Evolutionary conservation across 2,888 invertebrate species (phyloP), one percentile per base, ranked within the genome.

Genomic region (Drosophila hamatofila): DNA sequence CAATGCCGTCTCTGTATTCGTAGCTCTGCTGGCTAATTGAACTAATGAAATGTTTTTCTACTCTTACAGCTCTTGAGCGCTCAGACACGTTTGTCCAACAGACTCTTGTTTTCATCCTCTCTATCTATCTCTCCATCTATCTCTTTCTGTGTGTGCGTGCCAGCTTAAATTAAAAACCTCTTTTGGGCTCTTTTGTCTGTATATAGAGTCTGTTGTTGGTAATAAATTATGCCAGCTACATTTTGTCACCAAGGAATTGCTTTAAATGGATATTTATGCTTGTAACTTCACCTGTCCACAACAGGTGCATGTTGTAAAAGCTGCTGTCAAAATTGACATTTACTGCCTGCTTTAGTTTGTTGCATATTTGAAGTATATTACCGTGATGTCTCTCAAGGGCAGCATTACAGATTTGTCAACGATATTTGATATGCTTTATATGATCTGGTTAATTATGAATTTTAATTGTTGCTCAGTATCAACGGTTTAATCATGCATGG

Each of bases 181-280:
- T 75, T 79, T 74, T 70, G 42, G 80, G 51, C 58, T 70, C 61
- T 67, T 68, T 66, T 79, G 88, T 87, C 83, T 73, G 83, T 57
- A 61, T 58, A 76, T 65, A 75, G 86, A 73, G 69, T 76, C 73
- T 80, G 72, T 25, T 46, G n/a, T 69, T 70, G 83, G 81, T 68
- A 82, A 86, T 86, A 86, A 86, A 86, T 86, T 89, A 83, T 76
- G 68, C 76, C 77, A 70, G 86, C 72, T 68, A 86, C 73, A 83
- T 69, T 87, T 75, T 86, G 85, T 89, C 85, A 88, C 83, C 81
- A 75, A 60, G 90, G 85, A 80, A 78, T 89, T 81, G 75, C 67
- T 66, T 70, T 76, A 78, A 86, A 86, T 86, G 74, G 69, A 85
- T 88, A 86, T 86, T 86, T 89, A 86, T 88, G 85, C 83, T 52